Evolutionary conservation across 2,797 vertebrate genomes (phyloP), one percentile per base, ranked within the genome.

Genomic region (Enteromius radiatus): DNA sequence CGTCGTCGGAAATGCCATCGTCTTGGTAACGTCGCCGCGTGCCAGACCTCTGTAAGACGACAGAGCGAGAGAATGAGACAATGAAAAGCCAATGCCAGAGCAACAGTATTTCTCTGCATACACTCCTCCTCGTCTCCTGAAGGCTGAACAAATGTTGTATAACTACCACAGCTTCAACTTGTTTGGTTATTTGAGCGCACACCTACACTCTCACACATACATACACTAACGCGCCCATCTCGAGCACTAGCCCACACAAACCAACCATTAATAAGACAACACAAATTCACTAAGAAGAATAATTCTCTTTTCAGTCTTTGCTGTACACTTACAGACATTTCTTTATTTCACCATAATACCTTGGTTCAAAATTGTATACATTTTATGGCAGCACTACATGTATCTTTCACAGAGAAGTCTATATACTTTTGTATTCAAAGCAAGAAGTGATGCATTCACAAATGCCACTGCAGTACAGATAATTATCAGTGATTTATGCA

Each of bases 1-100:
- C 98, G 83, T 99, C 98, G 1, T 99, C 98, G 0, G 98, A 99
- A 90, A 99, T 99, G 56, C 97, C 97, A 3, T 99, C 98, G 0
- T 99, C 98, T 86, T 99, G 97, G 67, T 99, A 99, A 74, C 96
- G 97, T 0, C 98, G 94, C 33, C 97, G 91, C 80, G 97, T 98
- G 5, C 97, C 97, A n/a, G 96, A 95, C 84, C 98, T 95, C 97
- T 99, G 91, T 87, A 17, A 79, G 21, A 61, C 7, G 31, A 65
- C 26, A 77, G 5, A 84, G 38, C 5, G n/a, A 23, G 26, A 74
- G 1, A 9, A 47, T 31, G 4, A 9, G 23, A 43, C 54, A 23
- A 83, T 49, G 5, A 52, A 36, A 33, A 11, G 47, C 26, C 23
- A 1, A 59, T 77, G 23, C 47, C 63, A 56, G 14, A 38, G 33